A percentile compares a stretch with the other conserved stretches of the same genome.
These are phyloP conservation scores for Rhagophthalmus giganteus DNA, from an alignment of 2,888 invertebrate species.

Conservation along the genomic window DNA sequence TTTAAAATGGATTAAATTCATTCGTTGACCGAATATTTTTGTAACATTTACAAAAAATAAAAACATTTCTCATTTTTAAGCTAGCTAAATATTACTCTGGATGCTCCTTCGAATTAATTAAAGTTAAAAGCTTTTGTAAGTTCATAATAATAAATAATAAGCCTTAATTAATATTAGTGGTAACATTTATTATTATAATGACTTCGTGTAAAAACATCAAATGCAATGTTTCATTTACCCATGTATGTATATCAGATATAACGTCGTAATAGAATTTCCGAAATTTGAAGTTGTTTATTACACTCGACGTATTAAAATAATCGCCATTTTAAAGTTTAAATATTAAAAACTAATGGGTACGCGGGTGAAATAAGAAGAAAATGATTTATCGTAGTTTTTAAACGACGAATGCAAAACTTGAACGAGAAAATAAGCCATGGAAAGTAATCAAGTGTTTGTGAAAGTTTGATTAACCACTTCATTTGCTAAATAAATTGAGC, in stretches of 20 bases:
- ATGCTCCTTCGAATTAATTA: constrained; percentile 3
- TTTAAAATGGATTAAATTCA: no score
- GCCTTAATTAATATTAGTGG: background rate
- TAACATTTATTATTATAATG: background rate
- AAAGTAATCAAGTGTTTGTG: constrained; percentile 42
- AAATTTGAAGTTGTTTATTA: no score
- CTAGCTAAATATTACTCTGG: background rate
- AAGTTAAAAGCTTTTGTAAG: constrained; percentile 13
- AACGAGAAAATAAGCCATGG: constrained; percentile 22
- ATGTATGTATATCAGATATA: no score
- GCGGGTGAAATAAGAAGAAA: background rate
- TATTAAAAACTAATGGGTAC: background rate
- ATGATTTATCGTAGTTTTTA: no score
- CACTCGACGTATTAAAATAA: no score
- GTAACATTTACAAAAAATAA: no score
- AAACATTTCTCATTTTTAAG: background rate
- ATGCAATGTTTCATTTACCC: no score
- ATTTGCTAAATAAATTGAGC: constrained; percentile 42
- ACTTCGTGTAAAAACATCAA: no score
- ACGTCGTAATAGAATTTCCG: no score
- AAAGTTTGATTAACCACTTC: constrained; percentile 44
- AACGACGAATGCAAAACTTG: constrained; percentile 19
- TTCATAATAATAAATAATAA: constrained; percentile 1
- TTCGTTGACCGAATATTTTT: no score
- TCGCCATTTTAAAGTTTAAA: background rate